phyloP scores from a whole-genome alignment of 2,113 vertebrate species.

The Pedetes capensis region DNA sequence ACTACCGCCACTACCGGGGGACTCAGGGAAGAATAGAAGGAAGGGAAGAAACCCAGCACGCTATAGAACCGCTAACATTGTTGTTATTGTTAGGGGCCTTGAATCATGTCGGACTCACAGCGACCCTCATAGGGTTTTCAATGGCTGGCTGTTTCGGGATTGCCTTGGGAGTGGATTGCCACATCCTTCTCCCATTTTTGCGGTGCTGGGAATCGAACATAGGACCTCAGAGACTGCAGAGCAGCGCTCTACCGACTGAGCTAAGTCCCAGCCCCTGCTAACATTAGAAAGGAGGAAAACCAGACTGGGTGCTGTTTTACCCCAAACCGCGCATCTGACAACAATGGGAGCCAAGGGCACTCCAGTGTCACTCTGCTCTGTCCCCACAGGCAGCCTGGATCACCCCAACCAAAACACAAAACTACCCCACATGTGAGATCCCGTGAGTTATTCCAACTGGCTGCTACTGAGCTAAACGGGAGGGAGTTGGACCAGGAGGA shows the following conservation, averaged over 20 bases:
- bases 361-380: neutral
- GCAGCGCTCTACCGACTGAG: too few species aligned
- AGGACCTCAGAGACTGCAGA: too few species aligned
- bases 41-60: neutral
- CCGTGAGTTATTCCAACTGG: conserved; percentile 40
- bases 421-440: conserved; percentile 7
- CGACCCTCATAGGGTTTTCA: too few species aligned
- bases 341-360: accelerated
- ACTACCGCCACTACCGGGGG: too few species aligned
- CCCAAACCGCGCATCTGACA: neutral
- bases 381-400: neutral
- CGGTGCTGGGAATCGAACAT: too few species aligned
- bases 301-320: neutral
- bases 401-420: neutral
- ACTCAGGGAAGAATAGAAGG: neutral
- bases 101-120: too few species aligned
- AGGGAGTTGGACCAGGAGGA: conserved; percentile 70
- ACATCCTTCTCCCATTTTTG: too few species aligned
- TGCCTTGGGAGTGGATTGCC: too few species aligned
- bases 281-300: neutral
- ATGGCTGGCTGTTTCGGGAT: too few species aligned
- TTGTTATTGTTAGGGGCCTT: too few species aligned
- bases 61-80: neutral
- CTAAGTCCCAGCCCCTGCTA: too few species aligned
- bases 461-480: conserved; percentile 55